phyloP scores from a whole-genome alignment of 37 sponge, comb jelly and placozoan genomes.

The Tethya wilhelma region DNA sequence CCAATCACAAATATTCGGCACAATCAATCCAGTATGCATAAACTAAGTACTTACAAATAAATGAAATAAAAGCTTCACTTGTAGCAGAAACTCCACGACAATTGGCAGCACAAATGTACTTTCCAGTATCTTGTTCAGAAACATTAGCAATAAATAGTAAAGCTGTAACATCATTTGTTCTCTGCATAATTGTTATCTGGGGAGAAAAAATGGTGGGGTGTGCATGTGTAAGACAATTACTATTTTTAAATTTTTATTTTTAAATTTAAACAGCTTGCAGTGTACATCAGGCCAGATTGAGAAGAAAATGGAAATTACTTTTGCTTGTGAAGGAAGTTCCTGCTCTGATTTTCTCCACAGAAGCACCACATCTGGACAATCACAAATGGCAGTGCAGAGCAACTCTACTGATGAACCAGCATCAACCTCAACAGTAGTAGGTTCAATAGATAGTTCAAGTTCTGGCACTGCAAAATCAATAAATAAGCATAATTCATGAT shows the following conservation, averaged over 20 bases:
- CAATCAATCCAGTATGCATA: not conserved
- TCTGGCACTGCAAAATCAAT: not conserved
- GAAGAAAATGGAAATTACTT: not conserved
- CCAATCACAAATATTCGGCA: too few relatives aligned
- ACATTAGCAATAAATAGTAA: not conserved
- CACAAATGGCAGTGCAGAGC: not conserved
- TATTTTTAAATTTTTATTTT: not conserved
- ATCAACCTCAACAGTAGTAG: not conserved
- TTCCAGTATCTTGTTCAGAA: not conserved
- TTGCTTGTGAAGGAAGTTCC: not conserved
- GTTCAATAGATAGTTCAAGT: not conserved
- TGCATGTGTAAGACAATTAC: too few relatives aligned
- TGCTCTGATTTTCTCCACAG: not conserved
- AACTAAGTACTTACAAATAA: not conserved
- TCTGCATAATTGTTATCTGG: not conserved
- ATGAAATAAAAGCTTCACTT: not conserved
- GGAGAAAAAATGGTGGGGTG: too few relatives aligned
- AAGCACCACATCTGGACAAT: conserved; percentile 1
- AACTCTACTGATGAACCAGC: not conserved
- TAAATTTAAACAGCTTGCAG: not conserved
- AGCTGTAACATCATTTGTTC: not conserved
- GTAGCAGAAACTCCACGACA: not conserved
- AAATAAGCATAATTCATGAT: not conserved
- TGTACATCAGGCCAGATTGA: not conserved
- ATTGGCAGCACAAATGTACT: conserved; percentile 23